Base-by-base conservation (phyloP, 2,113 vertebrate species). In the Bucco capensis region DNA sequence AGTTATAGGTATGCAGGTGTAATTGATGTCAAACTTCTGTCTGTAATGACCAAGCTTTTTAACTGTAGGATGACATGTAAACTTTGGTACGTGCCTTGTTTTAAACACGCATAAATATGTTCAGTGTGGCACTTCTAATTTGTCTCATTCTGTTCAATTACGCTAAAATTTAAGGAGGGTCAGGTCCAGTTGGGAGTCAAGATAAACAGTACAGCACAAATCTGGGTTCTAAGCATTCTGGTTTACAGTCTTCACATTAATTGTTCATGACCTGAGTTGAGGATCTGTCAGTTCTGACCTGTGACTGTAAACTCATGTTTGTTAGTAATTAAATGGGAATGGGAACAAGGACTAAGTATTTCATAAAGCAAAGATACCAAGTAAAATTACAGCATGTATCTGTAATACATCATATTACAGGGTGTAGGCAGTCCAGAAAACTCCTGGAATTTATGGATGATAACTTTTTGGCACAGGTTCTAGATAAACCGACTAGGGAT, bases 161-260 rank as follows among this genome's bases (percentile, higher is more conserved):
- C 10, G 7, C 28, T 49, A n/a, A 80, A 73, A 86, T 27, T 27
- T 19, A 51, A n/a, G 35, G 60, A 77, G 31, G 6, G 12, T 60
- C 22, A n/a, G 27, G 44, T 70, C 30, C 24, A 61, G 21, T 30
- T 22, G 2, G 1, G 27, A 70, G 44, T 0, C 0, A 47, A 80
- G 37, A 35, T 15, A 42, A 78, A 42, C 8, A 74, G 18, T 61
- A 17, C 14, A 54, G 24, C 23, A 49, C 11, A 56, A 14, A 44
- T 40, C 23, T 33, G 42, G 24, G 3, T 16, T 88, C 80, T 53
- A 31, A 53, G 54, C 57, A 14, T 64, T 78, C 22, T 40, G 38
- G 6, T 57, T 83, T 51, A 35, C 15, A 44, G 19, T 37, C 54
- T 62, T 72, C 12, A 3, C 28, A 6, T 79, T 78, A 40, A 13